These are phyloP conservation scores for Centropristis striata DNA, from an alignment of 2,113 vertebrate genomes.

Conservation along the genomic window DNA sequence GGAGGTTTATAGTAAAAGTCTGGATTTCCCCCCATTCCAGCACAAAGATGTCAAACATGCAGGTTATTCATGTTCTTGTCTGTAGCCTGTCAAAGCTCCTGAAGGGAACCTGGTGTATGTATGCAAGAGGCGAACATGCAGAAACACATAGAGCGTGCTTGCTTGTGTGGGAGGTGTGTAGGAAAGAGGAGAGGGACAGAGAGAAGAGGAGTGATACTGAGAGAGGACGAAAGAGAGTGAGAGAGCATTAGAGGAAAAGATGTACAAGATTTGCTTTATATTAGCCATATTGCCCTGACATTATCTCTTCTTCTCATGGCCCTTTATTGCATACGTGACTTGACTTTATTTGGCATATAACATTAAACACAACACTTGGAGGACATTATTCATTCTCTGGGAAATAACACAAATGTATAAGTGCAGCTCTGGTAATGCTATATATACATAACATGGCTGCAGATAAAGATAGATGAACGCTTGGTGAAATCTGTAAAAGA, in stretches of 20 bases:
- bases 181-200: slow-evolving; percentile 60
- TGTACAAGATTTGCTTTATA: slow-evolving; percentile 7
- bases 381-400: not conserved
- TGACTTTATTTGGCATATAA: not conserved
- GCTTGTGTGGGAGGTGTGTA: slow-evolving; percentile 75
- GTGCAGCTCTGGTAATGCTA: not conserved
- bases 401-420: not conserved
- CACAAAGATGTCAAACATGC: slow-evolving; percentile 19
- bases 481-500: not conserved
- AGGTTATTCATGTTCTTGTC: slow-evolving; percentile 26
- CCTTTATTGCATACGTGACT: not conserved
- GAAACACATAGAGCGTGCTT: slow-evolving; percentile 73
- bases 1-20: not conserved
- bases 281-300: slow-evolving; percentile 14
- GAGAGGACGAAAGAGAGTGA: slow-evolving; percentile 28
- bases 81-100: slow-evolving; percentile 34
- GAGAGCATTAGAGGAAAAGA: not conserved
- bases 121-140: slow-evolving; percentile 69
- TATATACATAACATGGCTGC: not conserved
- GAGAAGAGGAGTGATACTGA: slow-evolving; percentile 51
- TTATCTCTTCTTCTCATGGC: not conserved
- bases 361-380: not conserved
- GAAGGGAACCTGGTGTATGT: slow-evolving; percentile 41
- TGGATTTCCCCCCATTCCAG: not conserved
- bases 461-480: not conserved